Conservation (phyloP, 2,888 invertebrate species). For the Syritta pipiens region DNA sequence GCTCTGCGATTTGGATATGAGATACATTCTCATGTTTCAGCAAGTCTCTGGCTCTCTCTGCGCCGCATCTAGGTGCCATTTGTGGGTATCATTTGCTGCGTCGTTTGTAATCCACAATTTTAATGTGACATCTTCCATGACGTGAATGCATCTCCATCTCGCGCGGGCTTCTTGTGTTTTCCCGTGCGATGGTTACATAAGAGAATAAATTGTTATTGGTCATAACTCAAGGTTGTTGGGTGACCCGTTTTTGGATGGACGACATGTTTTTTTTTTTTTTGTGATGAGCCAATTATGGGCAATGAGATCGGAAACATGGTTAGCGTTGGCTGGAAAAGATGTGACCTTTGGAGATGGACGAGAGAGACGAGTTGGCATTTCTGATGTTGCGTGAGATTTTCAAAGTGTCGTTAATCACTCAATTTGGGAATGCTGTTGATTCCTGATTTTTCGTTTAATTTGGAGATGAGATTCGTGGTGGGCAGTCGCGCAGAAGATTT, state of each 20-base stretch:
- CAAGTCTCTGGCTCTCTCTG: constrained; percentile 16
- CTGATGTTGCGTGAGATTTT: too few relatives aligned
- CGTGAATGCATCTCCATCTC: constrained; percentile 51
- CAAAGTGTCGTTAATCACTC: too few relatives aligned
- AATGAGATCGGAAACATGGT: too few relatives aligned
- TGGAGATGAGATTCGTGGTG: too few relatives aligned
- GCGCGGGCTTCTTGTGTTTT: constrained; percentile 24
- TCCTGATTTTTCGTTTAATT: too few relatives aligned
- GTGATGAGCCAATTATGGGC: too few relatives aligned
- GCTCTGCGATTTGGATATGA: constrained; percentile 40
- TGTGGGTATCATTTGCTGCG: constrained; percentile 59
- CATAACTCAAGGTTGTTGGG: constrained; percentile 63
- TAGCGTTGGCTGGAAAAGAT: too few relatives aligned
- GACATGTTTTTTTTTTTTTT: too few relatives aligned
- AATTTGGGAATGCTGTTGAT: too few relatives aligned
- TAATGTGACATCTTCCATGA: constrained; percentile 59
- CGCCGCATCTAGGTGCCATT: constrained; percentile 59
- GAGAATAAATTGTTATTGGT: constrained; percentile 63
- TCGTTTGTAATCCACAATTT: constrained; percentile 58
- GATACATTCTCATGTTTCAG: constrained; percentile 53
- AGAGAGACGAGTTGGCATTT: too few relatives aligned
- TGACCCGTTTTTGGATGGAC: neutral
- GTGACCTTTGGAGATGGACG: too few relatives aligned
- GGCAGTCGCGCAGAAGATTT: too few relatives aligned
- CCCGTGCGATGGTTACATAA: constrained; percentile 50